These are phyloP conservation scores for Caenorhabditis wallacei DNA, from an alignment of 2,888 invertebrate species.

Conservation along the genomic window DNA sequence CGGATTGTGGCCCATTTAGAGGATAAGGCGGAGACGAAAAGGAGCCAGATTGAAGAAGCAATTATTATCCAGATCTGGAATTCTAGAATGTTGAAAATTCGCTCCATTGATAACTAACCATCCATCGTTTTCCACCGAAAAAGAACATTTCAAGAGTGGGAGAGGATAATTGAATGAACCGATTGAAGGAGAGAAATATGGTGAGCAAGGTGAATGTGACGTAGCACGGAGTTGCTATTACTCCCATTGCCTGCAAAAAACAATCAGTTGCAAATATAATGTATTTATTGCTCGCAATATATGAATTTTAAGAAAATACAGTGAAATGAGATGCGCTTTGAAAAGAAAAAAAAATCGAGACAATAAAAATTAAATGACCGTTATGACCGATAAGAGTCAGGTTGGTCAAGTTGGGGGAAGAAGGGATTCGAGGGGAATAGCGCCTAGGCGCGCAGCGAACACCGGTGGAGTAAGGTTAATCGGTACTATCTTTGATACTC, in stretches of 20 bases:
- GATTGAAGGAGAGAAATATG: constrained; percentile 74
- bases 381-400: too few relatives aligned
- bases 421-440: too few relatives aligned
- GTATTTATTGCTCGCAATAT: constrained; percentile 40
- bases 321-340: too few relatives aligned
- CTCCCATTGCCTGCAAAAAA: constrained; percentile 68
- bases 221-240: constrained; percentile 77
- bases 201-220: constrained; percentile 77
- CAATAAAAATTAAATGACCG: too few relatives aligned
- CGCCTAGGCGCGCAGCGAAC: too few relatives aligned
- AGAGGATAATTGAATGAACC: constrained; percentile 72
- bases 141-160: constrained; percentile 65
- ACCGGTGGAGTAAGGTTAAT: too few relatives aligned
- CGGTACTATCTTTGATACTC: too few relatives aligned
- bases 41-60: constrained; percentile 57
- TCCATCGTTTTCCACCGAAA: constrained; percentile 65
- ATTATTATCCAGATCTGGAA: constrained; percentile 72
- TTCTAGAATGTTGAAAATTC: constrained; percentile 42
- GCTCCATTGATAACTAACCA: constrained; percentile 42
- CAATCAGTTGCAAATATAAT: not conserved
- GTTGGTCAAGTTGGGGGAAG: too few relatives aligned
- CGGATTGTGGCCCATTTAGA: constrained; percentile 74
- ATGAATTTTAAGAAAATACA: too few relatives aligned
- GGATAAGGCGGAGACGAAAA: constrained; percentile 68
- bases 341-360: too few relatives aligned